Base-by-base conservation (phyloP, 2,888 invertebrate genomes). In the Nebria brevicollis region DNA sequence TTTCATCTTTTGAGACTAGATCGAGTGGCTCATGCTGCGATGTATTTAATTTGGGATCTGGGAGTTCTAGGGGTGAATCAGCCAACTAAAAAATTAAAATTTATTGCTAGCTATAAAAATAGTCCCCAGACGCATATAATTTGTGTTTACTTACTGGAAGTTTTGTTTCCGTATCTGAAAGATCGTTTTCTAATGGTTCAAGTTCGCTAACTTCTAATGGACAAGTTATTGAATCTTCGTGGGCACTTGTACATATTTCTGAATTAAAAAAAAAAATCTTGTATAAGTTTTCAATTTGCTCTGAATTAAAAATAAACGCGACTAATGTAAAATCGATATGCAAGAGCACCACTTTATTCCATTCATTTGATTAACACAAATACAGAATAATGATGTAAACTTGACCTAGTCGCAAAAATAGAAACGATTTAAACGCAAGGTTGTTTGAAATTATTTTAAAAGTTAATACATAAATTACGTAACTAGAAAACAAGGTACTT, bases 141-240 rank as follows among this genome's bases (percentile, higher is more conserved):
- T 70, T 77, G 1, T 42, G 25, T 77, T 72, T 81, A 85, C 86
- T 86, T 86, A 88, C 88, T 42, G 87, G 86, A 80, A 87, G 84
- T 86, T 89, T 88, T 83, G 88, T 89, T 83, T 89, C 89, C 64
- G 87, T 82, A 84, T 89, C 89, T 66, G 89, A 89, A 41, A 88
- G 83, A 86, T 92, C 91, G 83, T 90, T 90, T 85, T 92, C 91
- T 82, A 90, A 88, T 75, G 90, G 89, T 86, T 92, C 91, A 77
- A 91, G 85, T 86, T 92, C 92, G 72, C 91, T 91, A 84, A 92
- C 91, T 86, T 91, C 92, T 42, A 91, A 85, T 75, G 89, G 89
- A 85, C 89, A 89, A 10, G 89, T 89, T 75, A 89, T 87, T 5
- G 92, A 92, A 78, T 91, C 91, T 83, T 92, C 92, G 85, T 91